These are phyloP conservation scores for Tachina fera DNA, from an alignment of 2,888 invertebrate genomes.

Conservation along the genomic window DNA sequence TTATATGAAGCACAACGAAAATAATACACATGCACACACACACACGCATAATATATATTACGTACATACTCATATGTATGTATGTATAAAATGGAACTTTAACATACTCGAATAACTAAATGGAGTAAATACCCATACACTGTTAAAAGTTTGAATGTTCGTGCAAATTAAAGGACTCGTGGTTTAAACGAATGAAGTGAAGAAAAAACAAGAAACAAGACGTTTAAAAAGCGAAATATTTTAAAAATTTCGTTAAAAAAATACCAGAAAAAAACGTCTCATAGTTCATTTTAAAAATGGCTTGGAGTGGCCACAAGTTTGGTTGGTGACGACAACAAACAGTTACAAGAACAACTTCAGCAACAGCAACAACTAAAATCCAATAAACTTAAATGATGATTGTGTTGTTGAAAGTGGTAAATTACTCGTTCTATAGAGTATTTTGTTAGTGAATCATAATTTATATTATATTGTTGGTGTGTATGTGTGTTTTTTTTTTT, in stretches of 20 bases:
- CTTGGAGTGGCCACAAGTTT: conserved; percentile 52
- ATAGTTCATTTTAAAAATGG: conserved; percentile 57
- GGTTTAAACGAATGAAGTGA: conserved; percentile 28
- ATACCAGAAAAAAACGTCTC: conserved; percentile 35
- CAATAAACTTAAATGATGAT: conserved; percentile 46
- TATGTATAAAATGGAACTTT: neutral
- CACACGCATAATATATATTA: conserved; percentile 6
- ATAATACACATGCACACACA: conserved; percentile 6
- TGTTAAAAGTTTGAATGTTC: conserved; percentile 1
- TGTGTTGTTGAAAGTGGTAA: conserved; percentile 45
- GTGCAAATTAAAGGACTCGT: conserved; percentile 42
- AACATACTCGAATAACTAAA: neutral
- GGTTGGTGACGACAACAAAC: conserved; percentile 41
- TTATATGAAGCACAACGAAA: conserved; percentile 9
- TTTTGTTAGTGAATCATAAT: conserved; percentile 61
- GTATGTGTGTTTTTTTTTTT: neutral
- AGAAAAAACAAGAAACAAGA: conserved; percentile 7
- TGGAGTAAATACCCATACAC: no score
- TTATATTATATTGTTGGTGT: neutral
- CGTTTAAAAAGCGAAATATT: neutral
- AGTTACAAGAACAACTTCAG: conserved; percentile 21
- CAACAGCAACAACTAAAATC: conserved; percentile 25
- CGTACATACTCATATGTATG: neutral
- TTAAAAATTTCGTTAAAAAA: neutral
- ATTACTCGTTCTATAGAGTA: conserved; percentile 18